Evolutionary conservation across 1,140 invertebrate species (phyloP).

Genomic region (Papilio xuthus): DNA sequence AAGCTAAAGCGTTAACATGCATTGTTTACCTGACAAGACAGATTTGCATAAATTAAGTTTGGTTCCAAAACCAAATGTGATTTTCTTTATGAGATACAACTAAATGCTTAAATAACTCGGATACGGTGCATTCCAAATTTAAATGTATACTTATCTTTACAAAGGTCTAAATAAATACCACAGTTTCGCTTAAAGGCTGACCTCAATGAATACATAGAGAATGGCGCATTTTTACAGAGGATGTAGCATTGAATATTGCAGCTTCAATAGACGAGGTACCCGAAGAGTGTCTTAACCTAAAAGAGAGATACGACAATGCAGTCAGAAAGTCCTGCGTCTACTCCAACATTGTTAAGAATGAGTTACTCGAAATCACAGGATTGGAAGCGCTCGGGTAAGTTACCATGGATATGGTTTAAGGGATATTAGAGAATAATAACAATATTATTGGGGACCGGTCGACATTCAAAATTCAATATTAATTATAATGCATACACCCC

Average conservation of each 20-base stretch:
- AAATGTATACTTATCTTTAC: too few species aligned
- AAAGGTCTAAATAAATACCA: too few species aligned
- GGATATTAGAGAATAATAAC: background rate
- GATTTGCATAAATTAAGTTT: too few species aligned
- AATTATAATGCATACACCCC: background rate
- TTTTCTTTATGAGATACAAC: too few species aligned
- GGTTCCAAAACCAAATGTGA: too few species aligned
- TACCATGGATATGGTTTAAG: background rate
- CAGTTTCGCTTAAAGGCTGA: background rate
- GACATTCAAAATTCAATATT: background rate
- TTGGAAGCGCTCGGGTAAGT: conserved; percentile 62
- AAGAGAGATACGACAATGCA: conserved; percentile 90
- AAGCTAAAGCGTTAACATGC: too few species aligned
- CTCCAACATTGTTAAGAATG: conserved; percentile 52
- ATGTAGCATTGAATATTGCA: conserved; percentile 86
- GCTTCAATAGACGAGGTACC: conserved; percentile 85
- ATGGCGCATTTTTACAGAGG: conserved; percentile 80
- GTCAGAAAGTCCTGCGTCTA: conserved; percentile 84
- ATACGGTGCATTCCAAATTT: too few species aligned
- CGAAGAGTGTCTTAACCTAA: conserved; percentile 89
- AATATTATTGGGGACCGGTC: background rate
- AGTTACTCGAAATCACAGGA: conserved; percentile 55
- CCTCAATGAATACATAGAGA: background rate
- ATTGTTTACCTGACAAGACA: too few species aligned
- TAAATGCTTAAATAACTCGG: too few species aligned